Base-by-base conservation (phyloP, 2,113 vertebrate species). In the Hypomesus transpacificus region DNA sequence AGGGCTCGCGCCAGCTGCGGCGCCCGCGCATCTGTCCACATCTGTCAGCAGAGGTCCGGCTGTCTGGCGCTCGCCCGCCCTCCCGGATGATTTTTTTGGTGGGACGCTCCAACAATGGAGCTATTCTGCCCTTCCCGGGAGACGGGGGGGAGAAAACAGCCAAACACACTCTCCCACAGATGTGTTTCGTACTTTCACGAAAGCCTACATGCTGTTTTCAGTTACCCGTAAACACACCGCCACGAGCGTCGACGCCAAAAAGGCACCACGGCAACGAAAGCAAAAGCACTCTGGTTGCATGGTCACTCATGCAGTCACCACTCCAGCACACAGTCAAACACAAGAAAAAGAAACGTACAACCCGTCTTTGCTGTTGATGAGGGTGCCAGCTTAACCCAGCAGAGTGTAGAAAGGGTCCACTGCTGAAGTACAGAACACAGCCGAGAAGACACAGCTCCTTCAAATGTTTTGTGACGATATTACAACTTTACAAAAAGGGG, bases 21-120 rank as follows among this genome's bases (percentile, higher is more conserved):
- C 70, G 76, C 80, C 76, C 22, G 1, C 52, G 80, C 90, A 91
- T 89, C 91, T 92, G 89, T 91, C 79, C 88, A 82, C 86, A 90
- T 92, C 85, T 88, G 88, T 91, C 91, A 89, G 65, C 66, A 24
- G 14, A 73, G 76, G 69, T 77, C 78, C 77, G 81, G 71, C 58
- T 75, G 85, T 87, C 82, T 81, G 79, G 80, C 74, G 74, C 75
- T 75, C 63, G 62, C n/a, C 50, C 69, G 60, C 46, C 16, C 51
- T 82, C 73, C 75, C 74, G 78, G 80, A 80, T 73, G 71, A 20
- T 34, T 18, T 8, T 26, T 60, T 68, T 77, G 34, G 28, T 2
- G 28, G 28, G 28, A 78, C 82, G 69, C 80, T 82, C 73, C 76
- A 87, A 87, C 85, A 87, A 86, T 75, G 78, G 77, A 3, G 53